Percentiles rank a stretch among this genome's conserved stretches.
Conservation (phyloP, 2,888 invertebrate genomes). For the Nowickia ferox region DNA sequence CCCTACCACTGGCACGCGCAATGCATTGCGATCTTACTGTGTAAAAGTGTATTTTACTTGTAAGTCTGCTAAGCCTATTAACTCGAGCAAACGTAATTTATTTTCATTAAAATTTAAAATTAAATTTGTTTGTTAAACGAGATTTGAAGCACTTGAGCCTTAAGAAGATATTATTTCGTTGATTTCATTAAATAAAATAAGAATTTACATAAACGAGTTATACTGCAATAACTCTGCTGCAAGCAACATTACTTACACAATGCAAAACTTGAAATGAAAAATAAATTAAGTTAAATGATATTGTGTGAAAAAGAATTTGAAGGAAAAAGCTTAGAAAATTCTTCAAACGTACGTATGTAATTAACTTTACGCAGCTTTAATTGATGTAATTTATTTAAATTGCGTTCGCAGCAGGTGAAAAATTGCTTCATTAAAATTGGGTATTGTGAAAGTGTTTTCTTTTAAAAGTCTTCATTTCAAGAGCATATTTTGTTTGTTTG, state of each 20-base stretch:
- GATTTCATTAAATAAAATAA: conserved; percentile 3
- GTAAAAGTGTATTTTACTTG: neutral
- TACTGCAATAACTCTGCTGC: neutral
- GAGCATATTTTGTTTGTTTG: neutral
- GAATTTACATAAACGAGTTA: conserved; percentile 23
- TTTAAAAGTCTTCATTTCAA: no score
- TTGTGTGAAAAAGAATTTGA: neutral
- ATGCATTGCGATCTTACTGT: neutral
- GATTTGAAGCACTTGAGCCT: conserved; percentile 54
- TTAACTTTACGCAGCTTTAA: no score
- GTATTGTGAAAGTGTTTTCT: no score
- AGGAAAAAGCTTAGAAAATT: neutral
- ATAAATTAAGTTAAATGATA: conserved; percentile 9
- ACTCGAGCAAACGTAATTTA: conserved; percentile 59
- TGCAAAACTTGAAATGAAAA: neutral
- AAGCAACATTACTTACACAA: neutral
- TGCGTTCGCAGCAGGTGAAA: no score
- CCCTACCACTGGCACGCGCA: neutral
- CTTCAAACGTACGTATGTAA: neutral
- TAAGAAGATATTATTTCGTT: conserved; percentile 6
- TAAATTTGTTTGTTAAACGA: conserved; percentile 54
- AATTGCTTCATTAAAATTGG: no score
- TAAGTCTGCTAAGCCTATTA: conserved; percentile 44
- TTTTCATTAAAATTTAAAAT: conserved; percentile 62
- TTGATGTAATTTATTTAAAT: no score